A percentile compares a stretch with the other conserved stretches of the same genome.
Evolutionary conservation across 2,888 invertebrate genomes (phyloP).

Genomic region (Entomobrya proxima): DNA sequence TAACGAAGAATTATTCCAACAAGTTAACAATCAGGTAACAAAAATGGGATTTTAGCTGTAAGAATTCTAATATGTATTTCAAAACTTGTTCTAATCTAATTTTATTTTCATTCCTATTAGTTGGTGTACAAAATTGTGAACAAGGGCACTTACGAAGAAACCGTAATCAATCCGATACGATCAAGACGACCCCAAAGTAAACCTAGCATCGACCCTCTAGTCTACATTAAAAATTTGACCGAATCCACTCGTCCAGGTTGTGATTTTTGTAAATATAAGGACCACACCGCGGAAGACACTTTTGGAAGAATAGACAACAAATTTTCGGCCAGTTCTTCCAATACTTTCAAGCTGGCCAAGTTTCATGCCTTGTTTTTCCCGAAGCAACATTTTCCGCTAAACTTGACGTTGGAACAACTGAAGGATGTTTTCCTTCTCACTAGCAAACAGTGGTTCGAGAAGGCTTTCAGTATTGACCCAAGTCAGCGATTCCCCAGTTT

Average conservation of each 20-base stretch:
- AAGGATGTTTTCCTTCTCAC: constrained; percentile 77
- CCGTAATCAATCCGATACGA: constrained; percentile 75
- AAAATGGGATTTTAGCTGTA: not conserved
- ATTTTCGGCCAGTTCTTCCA: constrained; percentile 77
- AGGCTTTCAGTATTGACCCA: constrained; percentile 76
- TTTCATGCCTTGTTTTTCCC: constrained; percentile 78
- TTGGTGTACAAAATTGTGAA: constrained; percentile 73
- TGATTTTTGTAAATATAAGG: constrained; percentile 77
- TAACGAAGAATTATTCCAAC: constrained; percentile 65
- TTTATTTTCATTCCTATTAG: not conserved
- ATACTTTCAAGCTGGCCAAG: constrained; percentile 78
- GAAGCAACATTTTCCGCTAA: constrained; percentile 77
- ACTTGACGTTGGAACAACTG: constrained; percentile 76
- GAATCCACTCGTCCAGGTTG: constrained; percentile 76
- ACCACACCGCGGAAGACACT: constrained; percentile 77
- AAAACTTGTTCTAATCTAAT: not conserved
- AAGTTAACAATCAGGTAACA: constrained; percentile 73
- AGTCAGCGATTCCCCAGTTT: constrained; percentile 57
- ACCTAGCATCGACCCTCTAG: constrained; percentile 67
- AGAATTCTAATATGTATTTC: not conserved
- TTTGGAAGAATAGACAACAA: constrained; percentile 78
- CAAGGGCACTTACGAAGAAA: constrained; percentile 72
- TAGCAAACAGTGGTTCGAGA: constrained; percentile 77
- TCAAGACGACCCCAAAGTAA: constrained; percentile 73
- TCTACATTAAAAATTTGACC: constrained; percentile 76